phyloP scores from a whole-genome alignment of 1,140 invertebrate species.

The Hyposmocoma kahamanoa region DNA sequence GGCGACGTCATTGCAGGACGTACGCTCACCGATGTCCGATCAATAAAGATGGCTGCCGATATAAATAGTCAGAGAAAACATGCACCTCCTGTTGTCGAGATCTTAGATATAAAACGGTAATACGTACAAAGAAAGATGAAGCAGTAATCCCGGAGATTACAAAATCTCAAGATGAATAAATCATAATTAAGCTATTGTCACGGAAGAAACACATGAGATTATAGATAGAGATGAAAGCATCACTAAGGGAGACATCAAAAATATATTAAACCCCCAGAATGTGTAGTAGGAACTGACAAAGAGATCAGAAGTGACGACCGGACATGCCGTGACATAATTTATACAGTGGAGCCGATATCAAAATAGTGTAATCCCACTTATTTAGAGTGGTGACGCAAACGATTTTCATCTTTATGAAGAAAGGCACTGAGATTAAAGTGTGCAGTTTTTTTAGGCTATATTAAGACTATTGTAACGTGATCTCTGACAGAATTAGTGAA shows the following conservation, averaged over 20 bases:
- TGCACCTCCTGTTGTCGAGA: slow-evolving; percentile 44
- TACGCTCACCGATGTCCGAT: slow-evolving; percentile 40
- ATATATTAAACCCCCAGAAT: slow-evolving; percentile 30
- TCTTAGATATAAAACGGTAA: no score
- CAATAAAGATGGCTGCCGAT: slow-evolving; percentile 45
- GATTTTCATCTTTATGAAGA: slow-evolving; percentile 35
- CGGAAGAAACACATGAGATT: slow-evolving; percentile 13
- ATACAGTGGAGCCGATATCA: slow-evolving; percentile 54
- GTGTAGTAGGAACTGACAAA: slow-evolving; percentile 43
- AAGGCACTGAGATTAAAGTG: no score
- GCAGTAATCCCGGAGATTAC: neutral
- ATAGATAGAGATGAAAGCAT: slow-evolving; percentile 33
- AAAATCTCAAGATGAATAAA: slow-evolving; percentile 15
- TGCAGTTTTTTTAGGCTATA: no score
- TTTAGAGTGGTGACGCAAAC: slow-evolving; percentile 15
- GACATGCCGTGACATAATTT: slow-evolving; percentile 64
- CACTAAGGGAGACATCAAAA: slow-evolving; percentile 43
- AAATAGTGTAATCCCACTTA: slow-evolving; percentile 49
- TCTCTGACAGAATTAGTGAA: neutral
- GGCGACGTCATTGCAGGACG: slow-evolving; percentile 19
- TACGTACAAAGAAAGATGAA: no score
- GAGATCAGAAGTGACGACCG: slow-evolving; percentile 55
- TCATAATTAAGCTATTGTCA: slow-evolving; percentile 44
- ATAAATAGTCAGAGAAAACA: slow-evolving; percentile 48
- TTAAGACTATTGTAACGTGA: no score